These are phyloP conservation scores for Pachyuromys duprasi DNA, from an alignment of 2,797 vertebrate species.

Conservation along the genomic window DNA sequence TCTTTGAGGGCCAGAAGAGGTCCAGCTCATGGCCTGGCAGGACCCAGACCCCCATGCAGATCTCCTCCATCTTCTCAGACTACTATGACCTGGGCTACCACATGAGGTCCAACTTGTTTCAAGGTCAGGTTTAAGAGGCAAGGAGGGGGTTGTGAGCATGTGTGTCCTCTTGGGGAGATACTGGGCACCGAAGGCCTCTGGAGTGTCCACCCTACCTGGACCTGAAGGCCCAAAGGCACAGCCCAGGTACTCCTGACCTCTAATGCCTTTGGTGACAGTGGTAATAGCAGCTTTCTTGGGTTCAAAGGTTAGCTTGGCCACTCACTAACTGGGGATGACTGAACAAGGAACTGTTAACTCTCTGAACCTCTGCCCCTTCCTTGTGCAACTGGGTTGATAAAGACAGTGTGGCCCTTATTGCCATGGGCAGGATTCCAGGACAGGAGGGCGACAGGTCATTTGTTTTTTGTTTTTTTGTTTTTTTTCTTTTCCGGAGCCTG, in stretches of 20 bases:
- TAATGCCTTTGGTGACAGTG: not conserved
- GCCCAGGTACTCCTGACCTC: not conserved
- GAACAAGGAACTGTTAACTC: not conserved
- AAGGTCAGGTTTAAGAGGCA: constrained; percentile 82
- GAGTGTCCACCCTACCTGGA: not conserved
- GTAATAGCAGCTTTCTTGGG: not conserved
- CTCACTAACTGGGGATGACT: not conserved
- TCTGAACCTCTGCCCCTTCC: not conserved
- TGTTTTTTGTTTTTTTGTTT: not conserved
- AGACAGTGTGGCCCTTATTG: accelerated
- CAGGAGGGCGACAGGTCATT: accelerated
- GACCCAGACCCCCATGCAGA: constrained; percentile 15
- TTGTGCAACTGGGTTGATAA: not conserved
- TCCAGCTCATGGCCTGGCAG: not conserved
- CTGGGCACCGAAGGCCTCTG: not conserved
- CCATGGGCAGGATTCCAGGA: not conserved
- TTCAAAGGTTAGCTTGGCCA: constrained; percentile 9
- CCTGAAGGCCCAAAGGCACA: not conserved
- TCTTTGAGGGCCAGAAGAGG: constrained; percentile 71
- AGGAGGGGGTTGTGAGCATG: not conserved
- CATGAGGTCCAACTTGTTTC: constrained; percentile 86
- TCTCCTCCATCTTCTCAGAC: constrained; percentile 77
- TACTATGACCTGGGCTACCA: constrained; percentile 85
- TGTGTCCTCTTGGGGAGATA: not conserved
- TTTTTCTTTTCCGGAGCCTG: not conserved